Percentiles rank a stretch among this genome's conserved stretches.
Conservation (phyloP, 2,888 invertebrate species). For the Pocota personata region DNA sequence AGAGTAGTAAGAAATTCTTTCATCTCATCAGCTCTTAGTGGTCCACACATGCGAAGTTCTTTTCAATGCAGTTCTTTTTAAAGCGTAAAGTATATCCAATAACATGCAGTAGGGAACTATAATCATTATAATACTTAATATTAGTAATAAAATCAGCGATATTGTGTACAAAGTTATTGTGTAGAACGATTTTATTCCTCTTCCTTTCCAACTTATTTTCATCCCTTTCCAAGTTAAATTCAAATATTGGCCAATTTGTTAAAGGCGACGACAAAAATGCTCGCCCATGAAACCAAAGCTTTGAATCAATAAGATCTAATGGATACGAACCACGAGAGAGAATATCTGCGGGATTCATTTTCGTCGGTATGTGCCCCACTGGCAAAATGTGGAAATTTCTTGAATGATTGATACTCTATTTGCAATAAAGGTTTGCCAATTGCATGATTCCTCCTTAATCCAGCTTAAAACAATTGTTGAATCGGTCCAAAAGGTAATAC, state of each 20-base stretch:
- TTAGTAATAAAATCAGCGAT: too few relatives aligned
- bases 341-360: conserved; percentile 50
- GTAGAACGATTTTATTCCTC: too few relatives aligned
- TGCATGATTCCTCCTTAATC: conserved; percentile 27
- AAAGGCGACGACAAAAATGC: conserved; percentile 40
- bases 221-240: too few relatives aligned
- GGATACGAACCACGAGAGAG: conserved; percentile 46
- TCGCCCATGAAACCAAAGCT: conserved; percentile 62
- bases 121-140: too few relatives aligned
- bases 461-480: conserved; percentile 39
- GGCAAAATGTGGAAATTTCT: conserved; percentile 33
- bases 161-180: too few relatives aligned
- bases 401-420: conserved; percentile 42
- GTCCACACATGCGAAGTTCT: conserved; percentile 14
- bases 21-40: conserved; percentile 23
- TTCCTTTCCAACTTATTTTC: too few relatives aligned
- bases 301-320: not conserved
- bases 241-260: too few relatives aligned
- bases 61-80: conserved; percentile 34
- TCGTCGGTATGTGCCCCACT: too few relatives aligned
- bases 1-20: conserved; percentile 11
- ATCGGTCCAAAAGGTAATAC: too few relatives aligned
- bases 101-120: too few relatives aligned
- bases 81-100: conserved; percentile 47
- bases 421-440: conserved; percentile 52